A percentile compares a stretch with the other conserved stretches of the same genome.
These are phyloP conservation scores for Tenebrosternarchus preto DNA, from an alignment of 2,113 vertebrate species.

Conservation along the genomic window DNA sequence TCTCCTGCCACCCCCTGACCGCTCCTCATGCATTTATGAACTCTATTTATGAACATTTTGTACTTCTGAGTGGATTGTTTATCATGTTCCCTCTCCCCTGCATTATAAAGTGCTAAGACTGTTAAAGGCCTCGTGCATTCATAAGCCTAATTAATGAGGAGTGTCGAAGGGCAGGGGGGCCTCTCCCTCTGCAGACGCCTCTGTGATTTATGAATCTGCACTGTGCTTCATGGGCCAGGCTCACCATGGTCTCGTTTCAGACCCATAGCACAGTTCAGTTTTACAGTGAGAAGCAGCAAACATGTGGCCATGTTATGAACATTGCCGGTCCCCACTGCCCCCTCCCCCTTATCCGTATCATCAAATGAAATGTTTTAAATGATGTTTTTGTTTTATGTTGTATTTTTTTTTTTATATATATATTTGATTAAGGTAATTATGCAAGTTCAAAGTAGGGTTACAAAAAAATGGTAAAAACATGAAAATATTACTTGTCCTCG, in stretches of 20 bases:
- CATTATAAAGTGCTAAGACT: slow-evolving; percentile 56
- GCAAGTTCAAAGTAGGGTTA: not conserved
- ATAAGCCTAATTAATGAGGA: slow-evolving; percentile 64
- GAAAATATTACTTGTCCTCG: slow-evolving; percentile 45
- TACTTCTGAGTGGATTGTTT: slow-evolving; percentile 66
- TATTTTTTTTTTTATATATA: not conserved
- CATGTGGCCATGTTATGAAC: slow-evolving; percentile 5
- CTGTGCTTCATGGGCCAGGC: slow-evolving; percentile 15
- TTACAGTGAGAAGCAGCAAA: slow-evolving; percentile 4
- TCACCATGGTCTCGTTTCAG: slow-evolving; percentile 29
- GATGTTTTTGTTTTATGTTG: not conserved
- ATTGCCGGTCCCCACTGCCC: not conserved
- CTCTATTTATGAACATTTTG: slow-evolving; percentile 76
- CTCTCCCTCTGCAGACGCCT: slow-evolving; percentile 38
- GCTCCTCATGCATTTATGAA: slow-evolving; percentile 61
- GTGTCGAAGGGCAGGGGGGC: slow-evolving; percentile 67
- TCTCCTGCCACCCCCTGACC: slow-evolving; percentile 37
- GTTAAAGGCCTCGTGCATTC: slow-evolving; percentile 57
- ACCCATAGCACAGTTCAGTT: not conserved
- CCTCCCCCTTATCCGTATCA: not conserved
- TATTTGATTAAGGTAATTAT: not conserved
- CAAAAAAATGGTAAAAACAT: slow-evolving; percentile 16
- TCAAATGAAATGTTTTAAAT: slow-evolving; percentile 19
- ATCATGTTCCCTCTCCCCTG: slow-evolving; percentile 51
- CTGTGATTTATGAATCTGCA: slow-evolving; percentile 22